Evolutionary conservation across 1,140 invertebrate genomes (phyloP).

Genomic region (Ooceraea biroi): DNA sequence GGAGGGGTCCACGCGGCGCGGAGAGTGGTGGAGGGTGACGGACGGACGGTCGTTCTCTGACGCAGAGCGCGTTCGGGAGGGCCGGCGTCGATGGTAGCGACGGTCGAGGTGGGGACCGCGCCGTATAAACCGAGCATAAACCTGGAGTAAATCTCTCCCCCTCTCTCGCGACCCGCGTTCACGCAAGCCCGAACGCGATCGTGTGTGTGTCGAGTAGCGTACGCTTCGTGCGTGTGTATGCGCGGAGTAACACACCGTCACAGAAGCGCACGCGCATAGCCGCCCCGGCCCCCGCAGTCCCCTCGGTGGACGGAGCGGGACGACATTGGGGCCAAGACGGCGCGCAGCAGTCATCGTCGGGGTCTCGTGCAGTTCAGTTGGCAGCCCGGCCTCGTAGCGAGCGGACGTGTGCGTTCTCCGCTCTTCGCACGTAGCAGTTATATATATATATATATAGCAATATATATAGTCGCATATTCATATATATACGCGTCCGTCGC

Average conservation of each 20-base stretch:
- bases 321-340: conserved; percentile 79
- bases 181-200: background rate
- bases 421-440: background rate
- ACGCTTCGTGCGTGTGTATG: conserved; percentile 22
- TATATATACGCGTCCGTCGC: background rate
- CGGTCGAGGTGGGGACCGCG: background rate
- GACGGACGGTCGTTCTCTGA: conserved; percentile 48
- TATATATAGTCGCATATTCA: background rate
- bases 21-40: conserved; percentile 18
- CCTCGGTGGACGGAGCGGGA: conserved; percentile 76
- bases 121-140: conserved; percentile 75
- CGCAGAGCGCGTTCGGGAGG: conserved; percentile 55
- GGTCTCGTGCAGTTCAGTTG: conserved; percentile 81
- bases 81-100: conserved; percentile 27
- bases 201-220: conserved; percentile 14
- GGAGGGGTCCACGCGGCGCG: background rate
- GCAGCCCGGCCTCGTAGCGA: conserved; percentile 80
- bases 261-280: conserved; percentile 28
- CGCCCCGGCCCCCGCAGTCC: conserved; percentile 66
- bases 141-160: conserved; percentile 75
- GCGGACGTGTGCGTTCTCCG: conserved; percentile 72
- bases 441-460: background rate
- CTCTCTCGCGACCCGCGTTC: conserved; percentile 21
- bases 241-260: background rate
- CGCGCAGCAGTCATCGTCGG: conserved; percentile 67